Evolutionary conservation across 2,888 invertebrate species (phyloP).

Genomic region (Eupithecia inturbata): DNA sequence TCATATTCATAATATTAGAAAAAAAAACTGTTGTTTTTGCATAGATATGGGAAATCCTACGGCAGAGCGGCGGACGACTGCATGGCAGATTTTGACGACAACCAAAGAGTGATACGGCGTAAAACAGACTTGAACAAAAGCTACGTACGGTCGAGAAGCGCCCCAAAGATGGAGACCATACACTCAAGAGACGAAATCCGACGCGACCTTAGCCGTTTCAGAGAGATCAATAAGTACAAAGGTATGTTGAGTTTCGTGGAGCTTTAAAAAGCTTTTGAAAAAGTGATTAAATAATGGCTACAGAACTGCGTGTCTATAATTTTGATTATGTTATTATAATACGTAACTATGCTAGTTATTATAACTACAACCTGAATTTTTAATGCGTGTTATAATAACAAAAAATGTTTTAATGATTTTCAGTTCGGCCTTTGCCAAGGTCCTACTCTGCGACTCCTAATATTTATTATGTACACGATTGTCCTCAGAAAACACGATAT

Average conservation of each 20-base stretch:
- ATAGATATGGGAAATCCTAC: slow-evolving; percentile 84
- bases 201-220: slow-evolving; percentile 77
- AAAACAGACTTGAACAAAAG: slow-evolving; percentile 74
- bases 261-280: slow-evolving; percentile 23
- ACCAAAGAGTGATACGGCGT: slow-evolving; percentile 70
- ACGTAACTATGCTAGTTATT: neutral
- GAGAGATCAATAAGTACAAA: slow-evolving; percentile 82
- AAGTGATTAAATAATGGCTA: neutral
- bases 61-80: slow-evolving; percentile 85
- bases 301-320: neutral
- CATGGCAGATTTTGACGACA: slow-evolving; percentile 82
- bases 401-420: neutral
- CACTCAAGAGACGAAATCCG: slow-evolving; percentile 83
- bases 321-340: neutral
- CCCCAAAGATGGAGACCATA: slow-evolving; percentile 84
- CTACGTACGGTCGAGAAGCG: slow-evolving; percentile 79
- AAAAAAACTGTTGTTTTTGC: neutral
- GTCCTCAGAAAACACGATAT: slow-evolving; percentile 84
- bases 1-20: neutral
- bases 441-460: slow-evolving; percentile 21
- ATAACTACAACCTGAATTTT: neutral
- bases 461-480: slow-evolving; percentile 44
- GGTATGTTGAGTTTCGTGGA: slow-evolving; percentile 57
- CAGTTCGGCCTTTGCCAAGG: slow-evolving; percentile 40
- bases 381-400: neutral